phyloP scores from a whole-genome alignment of 2,888 invertebrate species.

The Nipponacmea schrenckii region DNA sequence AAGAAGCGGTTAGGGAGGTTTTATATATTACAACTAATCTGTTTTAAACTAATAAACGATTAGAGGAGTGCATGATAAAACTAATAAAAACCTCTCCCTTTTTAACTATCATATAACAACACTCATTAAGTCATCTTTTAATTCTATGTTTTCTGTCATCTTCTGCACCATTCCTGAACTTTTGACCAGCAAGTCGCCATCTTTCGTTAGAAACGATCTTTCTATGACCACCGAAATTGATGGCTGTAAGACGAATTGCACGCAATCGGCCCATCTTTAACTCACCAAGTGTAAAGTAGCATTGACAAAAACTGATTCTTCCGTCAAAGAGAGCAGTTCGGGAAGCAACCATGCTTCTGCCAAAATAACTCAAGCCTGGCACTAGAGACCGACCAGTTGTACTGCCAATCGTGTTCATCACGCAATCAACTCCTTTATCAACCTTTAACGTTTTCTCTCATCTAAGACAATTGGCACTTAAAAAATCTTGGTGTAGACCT shows the following conservation, averaged over 20 bases:
- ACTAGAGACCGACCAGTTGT: background rate
- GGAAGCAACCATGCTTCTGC: background rate
- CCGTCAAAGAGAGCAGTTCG: conserved; percentile 5
- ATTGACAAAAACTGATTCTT: conserved; percentile 23
- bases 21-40: too few relatives aligned
- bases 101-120: background rate
- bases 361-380: conserved; percentile 4
- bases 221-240: background rate
- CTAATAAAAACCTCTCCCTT: background rate
- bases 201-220: background rate
- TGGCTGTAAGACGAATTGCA: conserved; percentile 8
- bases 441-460: background rate
- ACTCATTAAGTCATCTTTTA: background rate
- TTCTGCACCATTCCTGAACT: conserved; percentile 8
- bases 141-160: background rate
- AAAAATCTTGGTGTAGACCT: background rate
- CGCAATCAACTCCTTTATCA: background rate
- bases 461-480: background rate
- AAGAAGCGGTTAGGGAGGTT: too few relatives aligned
- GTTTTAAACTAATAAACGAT: background rate
- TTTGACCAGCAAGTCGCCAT: conserved; percentile 4
- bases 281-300: conserved; percentile 26
- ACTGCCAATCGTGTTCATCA: background rate
- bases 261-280: conserved; percentile 30
- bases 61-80: background rate